Evolutionary conservation across 2,888 invertebrate species (phyloP), one percentile per base, ranked within the genome.

Genomic region (Cephus pulcher): DNA sequence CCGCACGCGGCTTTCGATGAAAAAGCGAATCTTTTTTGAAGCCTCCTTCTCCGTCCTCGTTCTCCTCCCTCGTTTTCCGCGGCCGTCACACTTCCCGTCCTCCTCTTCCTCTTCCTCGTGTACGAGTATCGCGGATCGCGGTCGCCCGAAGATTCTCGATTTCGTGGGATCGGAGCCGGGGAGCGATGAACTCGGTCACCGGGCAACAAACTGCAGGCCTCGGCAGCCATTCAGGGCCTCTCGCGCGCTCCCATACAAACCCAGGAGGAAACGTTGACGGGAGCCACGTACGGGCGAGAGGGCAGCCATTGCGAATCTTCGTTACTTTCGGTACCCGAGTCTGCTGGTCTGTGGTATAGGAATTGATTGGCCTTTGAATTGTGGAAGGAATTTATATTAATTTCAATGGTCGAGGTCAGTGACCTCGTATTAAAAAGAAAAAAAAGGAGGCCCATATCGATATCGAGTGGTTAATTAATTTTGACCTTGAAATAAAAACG

Each of bases 151-250:
- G 87, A 85, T 90, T 90, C 90, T 90, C 89, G 90, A 90, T 90
- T 90, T 91, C 90, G 89, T 87, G 89, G 84, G 85, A 83, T 79
- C 82, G 79, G 79, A 79, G 80, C 78, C 79, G 84, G 86, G 85
- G 86, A 88, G 89, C 91, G 91, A 91, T 91, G 91, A 91, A 91
- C 91, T 91, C 91, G 91, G 91, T 91, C 91, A 91, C 90, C 91
- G 91, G 90, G 91, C 91, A 91, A 91, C 91, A 91, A 91, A 91
- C 91, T 90, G 90, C 90, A 89, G 83, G 81, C 82, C 86, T 85
- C 85, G 83, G 82, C 83, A 84, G 71, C 81, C 76, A 56, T 23
- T 56, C 56, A 9, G 56, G 2, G 23, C 56, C 9, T 56, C 40
- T 56, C 23, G 23, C 35, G 12, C 35, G 35, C 11, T 23, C 56